Base-by-base conservation (phyloP, 1,140 invertebrate genomes). In the Scaptomyza pallida region DNA sequence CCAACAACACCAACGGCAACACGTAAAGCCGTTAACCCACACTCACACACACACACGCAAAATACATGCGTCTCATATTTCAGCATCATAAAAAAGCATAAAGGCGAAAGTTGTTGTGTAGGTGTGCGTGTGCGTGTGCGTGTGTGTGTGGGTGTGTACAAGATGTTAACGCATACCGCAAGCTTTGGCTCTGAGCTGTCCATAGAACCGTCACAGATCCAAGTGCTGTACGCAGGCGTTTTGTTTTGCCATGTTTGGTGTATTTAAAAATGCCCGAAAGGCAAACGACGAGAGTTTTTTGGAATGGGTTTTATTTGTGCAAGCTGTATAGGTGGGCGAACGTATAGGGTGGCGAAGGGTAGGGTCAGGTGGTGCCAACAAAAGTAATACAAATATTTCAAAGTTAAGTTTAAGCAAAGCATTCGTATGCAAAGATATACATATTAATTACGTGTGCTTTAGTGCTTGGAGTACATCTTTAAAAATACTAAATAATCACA, bases 201-300 rank as follows among this genome's bases (percentile, higher is more conserved):
- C 33, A 47, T 47, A 54, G 16, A 54, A 40, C 54, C 37, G 15
- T 33, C 19, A 17, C 45, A 40, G 33, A 41, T 51, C 43, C 59
- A 45, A 59, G 55, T 21, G 16, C 43, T 13, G 9, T 15, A 60
- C 23, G 57, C 44, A 52, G 60, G 35, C 48, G 23, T 44, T 60
- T 33, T 44, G 26, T 60, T 50, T n/a, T 72, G 17, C 21, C 8
- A n/a, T 41, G 30, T 17, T 30, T 52, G 23, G 21, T 41, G 61
- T 80, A 56, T 73, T 80, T 81, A 73, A 81, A 81, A 79, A 80
- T 79, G 77, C 72, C 76, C 76, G 57, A 80, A 80, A 81, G 78
- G 68, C 62, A 37, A 35, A 52, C 61, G 48, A 37, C 17, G 19
- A 52, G 33, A 62, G 26, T 55, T 56, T 40, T 65, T 77, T 73